Conservation (phyloP, 2,888 invertebrate genomes). For the Anthrax anthrax region DNA sequence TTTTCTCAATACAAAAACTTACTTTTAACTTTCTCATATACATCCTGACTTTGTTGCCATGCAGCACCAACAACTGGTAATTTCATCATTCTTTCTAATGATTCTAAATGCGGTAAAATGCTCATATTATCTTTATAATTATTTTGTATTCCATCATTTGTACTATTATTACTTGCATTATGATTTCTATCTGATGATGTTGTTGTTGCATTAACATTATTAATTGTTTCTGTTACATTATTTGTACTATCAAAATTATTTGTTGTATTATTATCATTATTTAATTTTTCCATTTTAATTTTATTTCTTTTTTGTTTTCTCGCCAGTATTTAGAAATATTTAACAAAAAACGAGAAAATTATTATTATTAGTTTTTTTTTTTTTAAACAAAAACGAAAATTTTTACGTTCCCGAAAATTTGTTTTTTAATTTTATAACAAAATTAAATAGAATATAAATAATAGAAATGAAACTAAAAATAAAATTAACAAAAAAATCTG, state of each 20-base stretch:
- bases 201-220: background rate
- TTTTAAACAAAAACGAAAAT: too few species aligned
- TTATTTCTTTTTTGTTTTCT: background rate
- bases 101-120: conserved; percentile 37
- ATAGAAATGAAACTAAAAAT: too few species aligned
- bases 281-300: conserved; percentile 2
- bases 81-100: conserved; percentile 40
- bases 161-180: background rate
- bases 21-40: conserved; percentile 46
- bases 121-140: conserved; percentile 24
- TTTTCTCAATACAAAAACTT: conserved; percentile 17
- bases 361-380: too few species aligned
- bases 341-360: too few species aligned
- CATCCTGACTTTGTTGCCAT: conserved; percentile 40
- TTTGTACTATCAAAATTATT: background rate
- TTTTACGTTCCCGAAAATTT: too few species aligned
- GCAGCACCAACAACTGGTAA: conserved; percentile 43
- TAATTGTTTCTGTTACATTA: background rate
- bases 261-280: background rate
- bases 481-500: too few species aligned
- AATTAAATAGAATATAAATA: too few species aligned
- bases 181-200: too few species aligned
- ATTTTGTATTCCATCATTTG: background rate
- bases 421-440: too few species aligned
- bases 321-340: too few species aligned